Percentiles rank a stretch among this genome's conserved stretches.
Evolutionary conservation across 2,113 vertebrate genomes (phyloP).

Genomic region (Aix galericulata): DNA sequence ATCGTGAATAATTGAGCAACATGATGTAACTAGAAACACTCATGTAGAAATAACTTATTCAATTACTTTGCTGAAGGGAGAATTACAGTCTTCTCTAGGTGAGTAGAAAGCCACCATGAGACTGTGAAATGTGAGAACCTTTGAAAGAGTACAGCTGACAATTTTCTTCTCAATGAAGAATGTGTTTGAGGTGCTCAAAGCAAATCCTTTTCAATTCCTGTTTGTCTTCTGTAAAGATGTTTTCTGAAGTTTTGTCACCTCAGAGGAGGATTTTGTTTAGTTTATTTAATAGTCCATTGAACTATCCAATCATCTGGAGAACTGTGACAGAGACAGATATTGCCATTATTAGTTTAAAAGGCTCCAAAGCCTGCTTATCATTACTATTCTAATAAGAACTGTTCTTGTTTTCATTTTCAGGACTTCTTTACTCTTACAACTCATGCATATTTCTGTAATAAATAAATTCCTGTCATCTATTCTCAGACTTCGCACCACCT

Average conservation of each 20-base stretch:
- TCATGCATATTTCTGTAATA: neutral
- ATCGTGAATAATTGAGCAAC: constrained; percentile 1
- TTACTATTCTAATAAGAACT: neutral
- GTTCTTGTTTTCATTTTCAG: neutral
- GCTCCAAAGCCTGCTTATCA: neutral
- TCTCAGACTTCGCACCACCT: neutral
- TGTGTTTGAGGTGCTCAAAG: neutral
- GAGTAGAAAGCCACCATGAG: neutral
- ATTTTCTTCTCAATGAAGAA: neutral
- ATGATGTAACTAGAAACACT: neutral
- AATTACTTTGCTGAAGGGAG: neutral
- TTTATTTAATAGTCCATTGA: neutral
- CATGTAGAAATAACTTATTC: neutral
- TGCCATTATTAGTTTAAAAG: neutral
- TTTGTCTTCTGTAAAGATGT: neutral
- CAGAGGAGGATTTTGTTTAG: neutral
- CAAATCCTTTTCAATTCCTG: neutral
- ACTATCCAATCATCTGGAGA: neutral
- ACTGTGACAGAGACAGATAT: neutral
- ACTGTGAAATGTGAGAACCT: neutral
- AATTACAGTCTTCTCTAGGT: neutral
- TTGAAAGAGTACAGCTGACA: neutral
- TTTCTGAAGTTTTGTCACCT: neutral
- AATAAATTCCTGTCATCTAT: neutral
- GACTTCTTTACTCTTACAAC: neutral